Percentiles rank a stretch among this genome's conserved stretches.
These are phyloP conservation scores for Pristionchus pacificus DNA, from an alignment of 1,140 invertebrate species.

Conservation along the genomic window DNA sequence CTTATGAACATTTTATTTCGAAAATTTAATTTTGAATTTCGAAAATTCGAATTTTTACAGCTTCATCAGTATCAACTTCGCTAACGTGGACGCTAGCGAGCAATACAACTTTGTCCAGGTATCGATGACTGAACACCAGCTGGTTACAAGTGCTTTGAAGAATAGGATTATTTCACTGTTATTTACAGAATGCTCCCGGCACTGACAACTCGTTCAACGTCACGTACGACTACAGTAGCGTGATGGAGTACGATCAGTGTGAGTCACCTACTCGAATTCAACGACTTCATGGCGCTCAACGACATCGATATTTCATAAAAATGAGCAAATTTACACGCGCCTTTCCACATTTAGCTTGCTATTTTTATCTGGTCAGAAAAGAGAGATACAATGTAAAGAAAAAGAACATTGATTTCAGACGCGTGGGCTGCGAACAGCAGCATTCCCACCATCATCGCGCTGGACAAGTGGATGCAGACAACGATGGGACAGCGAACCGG, in stretches of 20 bases:
- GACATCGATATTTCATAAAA: no score
- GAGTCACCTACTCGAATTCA: background rate
- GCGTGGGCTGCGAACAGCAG: background rate
- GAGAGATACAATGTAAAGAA: no score
- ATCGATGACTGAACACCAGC: background rate
- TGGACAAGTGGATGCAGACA: background rate
- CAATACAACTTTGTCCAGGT: constrained; percentile 18
- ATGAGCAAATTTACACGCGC: no score
- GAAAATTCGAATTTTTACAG: background rate
- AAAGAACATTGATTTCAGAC: background rate
- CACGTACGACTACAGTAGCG: constrained; percentile 34
- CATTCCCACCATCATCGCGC: background rate
- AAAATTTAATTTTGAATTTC: background rate
- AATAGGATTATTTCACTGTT: no score
- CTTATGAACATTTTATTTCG: no score
- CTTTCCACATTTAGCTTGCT: no score
- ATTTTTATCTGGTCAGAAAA: no score
- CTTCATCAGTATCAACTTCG: background rate
- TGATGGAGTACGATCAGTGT: constrained; percentile 24
- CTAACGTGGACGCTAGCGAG: constrained; percentile 19
- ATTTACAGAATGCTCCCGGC: constrained; percentile 14
- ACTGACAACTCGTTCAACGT: constrained; percentile 32
- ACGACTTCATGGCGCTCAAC: no score
- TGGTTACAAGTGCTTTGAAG: no score
- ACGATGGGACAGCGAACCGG: background rate